phyloP scores from a whole-genome alignment of 1,140 invertebrate species.

The Battus philenor region DNA sequence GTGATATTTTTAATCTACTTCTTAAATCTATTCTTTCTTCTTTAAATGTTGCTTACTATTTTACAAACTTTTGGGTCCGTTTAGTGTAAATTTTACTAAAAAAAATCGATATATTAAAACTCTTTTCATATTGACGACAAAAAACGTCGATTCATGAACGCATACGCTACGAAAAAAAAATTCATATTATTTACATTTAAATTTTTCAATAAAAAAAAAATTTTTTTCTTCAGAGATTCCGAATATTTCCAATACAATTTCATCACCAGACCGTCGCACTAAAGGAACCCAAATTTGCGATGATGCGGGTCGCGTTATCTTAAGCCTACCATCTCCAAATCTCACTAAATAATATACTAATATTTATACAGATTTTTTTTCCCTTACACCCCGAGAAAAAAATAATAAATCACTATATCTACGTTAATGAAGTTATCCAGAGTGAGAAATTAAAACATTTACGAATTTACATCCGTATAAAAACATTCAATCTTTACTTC shows the following conservation, averaged over 20 bases:
- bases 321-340: constrained; percentile 55
- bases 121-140: constrained; percentile 19
- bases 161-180: no score
- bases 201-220: constrained; percentile 25
- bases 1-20: no score
- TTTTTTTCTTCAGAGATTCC: constrained; percentile 51
- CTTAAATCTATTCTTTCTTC: constrained; percentile 47
- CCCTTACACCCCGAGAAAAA: constrained; percentile 64
- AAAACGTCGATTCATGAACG: no score
- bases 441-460: no score
- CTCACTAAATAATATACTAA: constrained; percentile 62
- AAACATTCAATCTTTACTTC: no score
- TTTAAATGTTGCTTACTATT: constrained; percentile 45
- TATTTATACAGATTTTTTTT: constrained; percentile 69
- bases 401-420: constrained; percentile 46
- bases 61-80: constrained; percentile 59
- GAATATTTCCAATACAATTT: constrained; percentile 22
- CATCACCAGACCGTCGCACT: constrained; percentile 27
- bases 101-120: constrained; percentile 29
- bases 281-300: constrained; percentile 55
- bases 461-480: no score
- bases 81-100: constrained; percentile 51
- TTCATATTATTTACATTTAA: constrained; percentile 51
- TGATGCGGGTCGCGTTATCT: constrained; percentile 51
- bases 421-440: constrained; percentile 38